Conservation (phyloP, 2,113 vertebrate genomes). For the Emydura subglobosa region DNA sequence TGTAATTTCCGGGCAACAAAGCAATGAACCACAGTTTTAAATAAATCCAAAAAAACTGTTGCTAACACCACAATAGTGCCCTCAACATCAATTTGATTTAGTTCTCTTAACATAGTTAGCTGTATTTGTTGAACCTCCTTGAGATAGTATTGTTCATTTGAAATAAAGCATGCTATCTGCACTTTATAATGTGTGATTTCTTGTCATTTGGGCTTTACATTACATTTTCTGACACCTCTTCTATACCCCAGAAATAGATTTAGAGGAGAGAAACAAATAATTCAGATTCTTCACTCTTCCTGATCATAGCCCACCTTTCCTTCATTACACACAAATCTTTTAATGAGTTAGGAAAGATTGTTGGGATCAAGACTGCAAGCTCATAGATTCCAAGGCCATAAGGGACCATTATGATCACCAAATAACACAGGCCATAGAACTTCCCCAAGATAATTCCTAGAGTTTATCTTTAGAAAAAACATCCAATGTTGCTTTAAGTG, state of each 20-base stretch:
- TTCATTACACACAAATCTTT: neutral
- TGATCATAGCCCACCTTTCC: neutral
- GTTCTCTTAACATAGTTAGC: constrained; percentile 85
- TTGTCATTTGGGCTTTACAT: constrained; percentile 34
- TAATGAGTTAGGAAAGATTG: neutral
- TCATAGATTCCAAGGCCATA: neutral
- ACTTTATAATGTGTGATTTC: constrained; percentile 75
- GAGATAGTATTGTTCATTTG: constrained; percentile 89
- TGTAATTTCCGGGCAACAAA: constrained; percentile 83
- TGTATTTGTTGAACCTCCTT: constrained; percentile 87
- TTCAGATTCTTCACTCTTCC: neutral
- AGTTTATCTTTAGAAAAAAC: neutral
- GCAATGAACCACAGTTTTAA: constrained; percentile 81
- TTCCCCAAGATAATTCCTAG: neutral
- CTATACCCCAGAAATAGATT: neutral
- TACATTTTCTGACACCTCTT: neutral
- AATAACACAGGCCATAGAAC: neutral
- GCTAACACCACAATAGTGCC: constrained; percentile 76
- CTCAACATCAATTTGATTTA: constrained; percentile 84
- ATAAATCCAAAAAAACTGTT: constrained; percentile 76
- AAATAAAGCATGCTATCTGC: constrained; percentile 99
- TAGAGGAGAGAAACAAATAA: neutral
- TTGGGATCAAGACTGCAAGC: neutral
- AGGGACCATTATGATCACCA: neutral
- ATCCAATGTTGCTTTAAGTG: too few relatives aligned